Percentiles rank a stretch among this genome's conserved stretches.
These are phyloP conservation scores for Macheiramphus alcinus DNA, from an alignment of 2,113 vertebrate genomes.

Conservation along the genomic window DNA sequence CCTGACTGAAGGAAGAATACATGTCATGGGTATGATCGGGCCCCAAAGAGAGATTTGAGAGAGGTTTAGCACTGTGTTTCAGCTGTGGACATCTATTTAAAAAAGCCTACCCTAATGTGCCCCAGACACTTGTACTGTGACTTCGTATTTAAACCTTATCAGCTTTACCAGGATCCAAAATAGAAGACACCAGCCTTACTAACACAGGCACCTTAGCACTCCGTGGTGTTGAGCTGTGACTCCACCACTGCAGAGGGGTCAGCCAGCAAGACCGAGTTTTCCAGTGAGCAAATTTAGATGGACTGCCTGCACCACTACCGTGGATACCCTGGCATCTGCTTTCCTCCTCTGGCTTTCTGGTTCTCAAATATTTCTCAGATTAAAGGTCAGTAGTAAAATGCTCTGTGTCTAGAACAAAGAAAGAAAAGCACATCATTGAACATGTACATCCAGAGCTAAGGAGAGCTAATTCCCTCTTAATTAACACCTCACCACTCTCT, in stretches of 20 bases:
- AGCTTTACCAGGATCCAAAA: not conserved
- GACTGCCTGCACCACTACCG: not conserved
- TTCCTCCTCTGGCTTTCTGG: not conserved
- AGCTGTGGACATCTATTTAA: not conserved
- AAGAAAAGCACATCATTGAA: not conserved
- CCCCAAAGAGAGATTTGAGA: not conserved
- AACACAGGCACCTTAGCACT: not conserved
- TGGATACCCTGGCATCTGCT: not conserved
- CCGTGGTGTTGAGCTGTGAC: not conserved
- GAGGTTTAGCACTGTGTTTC: not conserved
- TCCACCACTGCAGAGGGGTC: not conserved
- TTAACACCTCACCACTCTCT: slow-evolving; percentile 14
- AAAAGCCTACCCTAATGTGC: not conserved
- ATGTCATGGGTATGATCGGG: not conserved
- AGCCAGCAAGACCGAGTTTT: not conserved
- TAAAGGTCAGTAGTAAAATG: not conserved
- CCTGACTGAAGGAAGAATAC: not conserved
- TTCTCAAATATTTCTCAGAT: not conserved
- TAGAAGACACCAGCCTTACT: not conserved
- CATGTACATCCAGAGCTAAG: not conserved
- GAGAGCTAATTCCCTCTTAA: not conserved
- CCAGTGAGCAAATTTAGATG: not conserved
- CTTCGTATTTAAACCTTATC: slow-evolving; percentile 42
- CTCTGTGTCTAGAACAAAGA: not conserved
- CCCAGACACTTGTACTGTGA: not conserved